These are phyloP conservation scores for Spongia lamella DNA, from an alignment of 37 sponge, comb jelly and placozoan genomes.

Conservation along the genomic window DNA sequence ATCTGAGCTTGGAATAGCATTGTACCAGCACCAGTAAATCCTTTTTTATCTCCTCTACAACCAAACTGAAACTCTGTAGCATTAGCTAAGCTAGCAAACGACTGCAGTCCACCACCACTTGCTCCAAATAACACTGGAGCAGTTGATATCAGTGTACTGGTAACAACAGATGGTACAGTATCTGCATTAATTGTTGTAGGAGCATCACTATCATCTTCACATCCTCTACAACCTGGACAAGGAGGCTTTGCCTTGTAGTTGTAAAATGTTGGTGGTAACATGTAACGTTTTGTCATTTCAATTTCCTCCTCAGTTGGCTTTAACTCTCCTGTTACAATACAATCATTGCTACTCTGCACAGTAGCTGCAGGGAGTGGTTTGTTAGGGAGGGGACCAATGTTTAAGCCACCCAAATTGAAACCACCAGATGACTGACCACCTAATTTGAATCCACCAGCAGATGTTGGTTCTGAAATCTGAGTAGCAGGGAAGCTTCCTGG, in stretches of 20 bases:
- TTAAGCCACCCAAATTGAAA: too few species aligned
- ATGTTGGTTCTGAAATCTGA: too few species aligned
- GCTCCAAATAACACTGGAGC: neutral
- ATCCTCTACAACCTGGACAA: conserved; percentile 85
- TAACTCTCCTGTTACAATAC: conserved; percentile 39
- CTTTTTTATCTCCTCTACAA: neutral
- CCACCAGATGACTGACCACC: too few species aligned
- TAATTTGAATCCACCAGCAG: too few species aligned
- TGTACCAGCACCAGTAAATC: conserved; percentile 55
- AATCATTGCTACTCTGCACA: neutral
- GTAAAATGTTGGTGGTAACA: conserved; percentile 77
- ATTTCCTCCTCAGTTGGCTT: conserved; percentile 63
- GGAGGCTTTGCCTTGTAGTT: conserved; percentile 59
- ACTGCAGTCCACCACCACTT: conserved; percentile 4
- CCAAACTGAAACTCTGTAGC: conserved; percentile 9
- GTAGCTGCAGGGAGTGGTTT: neutral
- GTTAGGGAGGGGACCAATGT: neutral
- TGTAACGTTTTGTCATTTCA: conserved; percentile 35
- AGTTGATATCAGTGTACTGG: neutral
- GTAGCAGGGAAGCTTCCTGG: too few species aligned
- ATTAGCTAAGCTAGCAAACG: conserved; percentile 17
- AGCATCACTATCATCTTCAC: conserved; percentile 53
- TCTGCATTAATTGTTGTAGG: neutral
- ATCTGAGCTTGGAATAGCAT: conserved; percentile 23
- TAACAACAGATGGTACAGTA: neutral